Percentiles rank a stretch among this genome's conserved stretches.
Conservation (phyloP, 2,888 invertebrate species). For the Acanthosepion pharaonis region DNA sequence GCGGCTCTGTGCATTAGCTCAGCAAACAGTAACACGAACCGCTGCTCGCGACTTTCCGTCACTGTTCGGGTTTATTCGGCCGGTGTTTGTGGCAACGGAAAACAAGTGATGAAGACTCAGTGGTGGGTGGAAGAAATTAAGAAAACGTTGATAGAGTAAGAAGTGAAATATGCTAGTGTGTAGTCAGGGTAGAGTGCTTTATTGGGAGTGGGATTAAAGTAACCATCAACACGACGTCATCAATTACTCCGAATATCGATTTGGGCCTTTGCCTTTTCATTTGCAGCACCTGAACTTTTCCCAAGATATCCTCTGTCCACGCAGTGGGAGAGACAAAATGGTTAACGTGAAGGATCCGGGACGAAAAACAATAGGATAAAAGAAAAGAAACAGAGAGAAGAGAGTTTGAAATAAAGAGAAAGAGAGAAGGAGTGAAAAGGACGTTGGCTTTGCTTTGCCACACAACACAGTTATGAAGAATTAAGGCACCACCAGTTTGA, state of each 20-base stretch:
- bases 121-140: neutral
- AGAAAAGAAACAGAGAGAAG: neutral
- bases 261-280: neutral
- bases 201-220: neutral
- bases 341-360: neutral
- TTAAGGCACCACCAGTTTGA: neutral
- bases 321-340: neutral
- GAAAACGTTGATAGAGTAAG: neutral
- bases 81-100: neutral
- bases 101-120: neutral
- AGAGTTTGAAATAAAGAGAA: neutral
- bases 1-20: conserved; percentile 35
- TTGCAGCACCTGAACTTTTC: conserved; percentile 43
- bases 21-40: conserved; percentile 41
- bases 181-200: neutral
- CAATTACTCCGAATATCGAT: conserved; percentile 41
- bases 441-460: neutral
- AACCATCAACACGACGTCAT: conserved; percentile 36
- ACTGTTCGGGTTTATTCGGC: conserved; percentile 41
- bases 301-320: conserved; percentile 41
- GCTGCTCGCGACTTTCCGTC: conserved; percentile 44
- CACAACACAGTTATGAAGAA: neutral
- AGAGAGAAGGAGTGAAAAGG: neutral
- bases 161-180: neutral
- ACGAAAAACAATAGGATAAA: neutral